These are phyloP conservation scores for Cetonia aurata DNA, from an alignment of 2,888 invertebrate species.

Conservation along the genomic window DNA sequence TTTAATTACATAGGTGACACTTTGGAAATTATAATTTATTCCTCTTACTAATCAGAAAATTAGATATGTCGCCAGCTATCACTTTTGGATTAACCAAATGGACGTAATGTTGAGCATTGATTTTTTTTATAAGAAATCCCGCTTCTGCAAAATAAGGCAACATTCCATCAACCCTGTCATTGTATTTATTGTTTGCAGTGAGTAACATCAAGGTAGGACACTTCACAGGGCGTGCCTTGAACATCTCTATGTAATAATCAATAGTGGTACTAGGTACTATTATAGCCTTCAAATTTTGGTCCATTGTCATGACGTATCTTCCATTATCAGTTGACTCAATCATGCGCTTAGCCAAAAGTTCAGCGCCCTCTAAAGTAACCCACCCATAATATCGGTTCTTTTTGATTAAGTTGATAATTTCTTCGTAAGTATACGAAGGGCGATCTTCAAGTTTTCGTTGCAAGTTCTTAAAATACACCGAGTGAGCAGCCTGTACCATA, in stretches of 20 bases:
- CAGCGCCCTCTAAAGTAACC: constrained; percentile 33
- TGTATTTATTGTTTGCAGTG: constrained; percentile 34
- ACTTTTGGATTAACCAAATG: constrained; percentile 39
- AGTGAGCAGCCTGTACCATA: constrained; percentile 12
- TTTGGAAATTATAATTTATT: constrained; percentile 13
- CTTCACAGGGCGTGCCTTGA: constrained; percentile 19
- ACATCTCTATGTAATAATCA: constrained; percentile 30
- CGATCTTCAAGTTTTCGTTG: neutral
- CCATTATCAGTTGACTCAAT: constrained; percentile 24
- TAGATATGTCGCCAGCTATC: constrained; percentile 25
- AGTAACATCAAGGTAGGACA: constrained; percentile 43
- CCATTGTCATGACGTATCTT: constrained; percentile 41
- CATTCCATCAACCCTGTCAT: constrained; percentile 7
- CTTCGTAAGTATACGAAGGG: constrained; percentile 25
- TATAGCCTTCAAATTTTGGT: constrained; percentile 32
- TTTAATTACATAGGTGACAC: too few species aligned
- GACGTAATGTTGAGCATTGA: constrained; percentile 42
- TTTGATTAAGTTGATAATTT: constrained; percentile 31
- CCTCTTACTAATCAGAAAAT: constrained; percentile 18
- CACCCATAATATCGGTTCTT: constrained; percentile 19
- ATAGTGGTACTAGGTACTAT: constrained; percentile 12
- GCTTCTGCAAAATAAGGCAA: constrained; percentile 31
- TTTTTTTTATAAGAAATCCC: constrained; percentile 33
- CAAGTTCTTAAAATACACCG: constrained; percentile 19
- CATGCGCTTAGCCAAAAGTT: constrained; percentile 34